Evolutionary conservation across 2,888 invertebrate genomes (phyloP).

Genomic region (Lacanobia wlatinum): DNA sequence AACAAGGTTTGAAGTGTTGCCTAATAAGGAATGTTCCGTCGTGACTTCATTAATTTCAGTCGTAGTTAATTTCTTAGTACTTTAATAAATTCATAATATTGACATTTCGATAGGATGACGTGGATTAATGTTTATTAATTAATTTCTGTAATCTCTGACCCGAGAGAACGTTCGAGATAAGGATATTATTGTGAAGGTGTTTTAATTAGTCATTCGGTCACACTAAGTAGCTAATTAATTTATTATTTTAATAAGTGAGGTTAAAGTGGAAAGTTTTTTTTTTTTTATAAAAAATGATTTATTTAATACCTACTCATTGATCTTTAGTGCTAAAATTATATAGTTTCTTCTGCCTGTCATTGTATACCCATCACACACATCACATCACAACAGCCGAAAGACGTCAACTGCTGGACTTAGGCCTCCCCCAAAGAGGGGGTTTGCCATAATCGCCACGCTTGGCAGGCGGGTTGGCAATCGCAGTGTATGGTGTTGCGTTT

Average conservation of each 20-base stretch:
- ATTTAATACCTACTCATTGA: neutral
- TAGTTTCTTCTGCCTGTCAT: neutral
- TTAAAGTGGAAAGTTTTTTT: slow-evolving; percentile 27
- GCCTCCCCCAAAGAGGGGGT: too few species aligned
- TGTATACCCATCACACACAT: too few species aligned
- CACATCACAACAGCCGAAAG: too few species aligned
- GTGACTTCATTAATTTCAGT: slow-evolving; percentile 12
- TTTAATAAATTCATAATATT: slow-evolving; percentile 38
- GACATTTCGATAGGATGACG: slow-evolving; percentile 43
- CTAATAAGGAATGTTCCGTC: slow-evolving; percentile 7
- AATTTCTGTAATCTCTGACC: slow-evolving; percentile 52
- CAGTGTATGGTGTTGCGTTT: too few species aligned
- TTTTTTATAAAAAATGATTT: neutral
- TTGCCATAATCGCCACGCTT: too few species aligned
- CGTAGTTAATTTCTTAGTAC: slow-evolving; percentile 10
- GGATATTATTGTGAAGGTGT: slow-evolving; percentile 32
- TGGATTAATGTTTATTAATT: slow-evolving; percentile 52
- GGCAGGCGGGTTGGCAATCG: too few species aligned
- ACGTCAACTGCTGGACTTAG: too few species aligned
- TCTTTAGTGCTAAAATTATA: neutral
- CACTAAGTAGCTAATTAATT: slow-evolving; percentile 33
- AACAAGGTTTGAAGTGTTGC: neutral
- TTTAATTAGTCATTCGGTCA: slow-evolving; percentile 41
- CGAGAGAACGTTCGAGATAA: slow-evolving; percentile 37
- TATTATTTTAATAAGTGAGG: slow-evolving; percentile 8